Evolutionary conservation across 2,888 invertebrate genomes (phyloP).

Genomic region (Bibio marci): DNA sequence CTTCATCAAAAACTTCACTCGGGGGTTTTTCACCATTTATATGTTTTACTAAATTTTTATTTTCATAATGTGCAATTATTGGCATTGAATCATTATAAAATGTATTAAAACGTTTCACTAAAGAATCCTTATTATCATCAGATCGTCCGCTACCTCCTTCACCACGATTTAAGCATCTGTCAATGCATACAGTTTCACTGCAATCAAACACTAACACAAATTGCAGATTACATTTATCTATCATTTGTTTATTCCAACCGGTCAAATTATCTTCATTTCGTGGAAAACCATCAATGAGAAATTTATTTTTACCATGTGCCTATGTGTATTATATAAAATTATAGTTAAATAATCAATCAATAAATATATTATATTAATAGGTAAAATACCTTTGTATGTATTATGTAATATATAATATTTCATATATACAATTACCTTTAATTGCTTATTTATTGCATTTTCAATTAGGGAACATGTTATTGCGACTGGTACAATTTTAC

Average conservation of each 20-base stretch:
- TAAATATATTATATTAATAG: too few species aligned
- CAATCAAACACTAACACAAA: slow-evolving; percentile 92
- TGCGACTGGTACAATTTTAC: slow-evolving; percentile 93
- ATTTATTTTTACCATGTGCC: slow-evolving; percentile 47
- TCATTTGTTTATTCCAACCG: slow-evolving; percentile 81
- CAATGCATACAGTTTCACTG: slow-evolving; percentile 61
- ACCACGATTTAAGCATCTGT: slow-evolving; percentile 74
- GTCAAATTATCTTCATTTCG: slow-evolving; percentile 91
- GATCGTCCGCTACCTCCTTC: slow-evolving; percentile 77
- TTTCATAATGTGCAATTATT: slow-evolving; percentile 68
- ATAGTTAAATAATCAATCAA: too few species aligned
- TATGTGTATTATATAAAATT: too few species aligned
- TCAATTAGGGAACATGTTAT: slow-evolving; percentile 93
- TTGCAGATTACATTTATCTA: slow-evolving; percentile 61
- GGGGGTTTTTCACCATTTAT: slow-evolving; percentile 54
- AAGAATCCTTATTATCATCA: slow-evolving; percentile 83
- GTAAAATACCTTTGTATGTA: too few species aligned
- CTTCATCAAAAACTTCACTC: slow-evolving; percentile 45
- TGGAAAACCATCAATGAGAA: slow-evolving; percentile 97
- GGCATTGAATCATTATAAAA: slow-evolving; percentile 77
- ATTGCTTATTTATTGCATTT: slow-evolving; percentile 43
- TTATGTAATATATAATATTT: too few species aligned
- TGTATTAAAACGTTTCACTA: slow-evolving; percentile 74
- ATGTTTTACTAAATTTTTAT: slow-evolving; percentile 48
- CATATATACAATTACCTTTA: slow-evolving; percentile 17